Evolutionary conservation across 1,140 invertebrate species (phyloP).

Genomic region (Limonius californicus): DNA sequence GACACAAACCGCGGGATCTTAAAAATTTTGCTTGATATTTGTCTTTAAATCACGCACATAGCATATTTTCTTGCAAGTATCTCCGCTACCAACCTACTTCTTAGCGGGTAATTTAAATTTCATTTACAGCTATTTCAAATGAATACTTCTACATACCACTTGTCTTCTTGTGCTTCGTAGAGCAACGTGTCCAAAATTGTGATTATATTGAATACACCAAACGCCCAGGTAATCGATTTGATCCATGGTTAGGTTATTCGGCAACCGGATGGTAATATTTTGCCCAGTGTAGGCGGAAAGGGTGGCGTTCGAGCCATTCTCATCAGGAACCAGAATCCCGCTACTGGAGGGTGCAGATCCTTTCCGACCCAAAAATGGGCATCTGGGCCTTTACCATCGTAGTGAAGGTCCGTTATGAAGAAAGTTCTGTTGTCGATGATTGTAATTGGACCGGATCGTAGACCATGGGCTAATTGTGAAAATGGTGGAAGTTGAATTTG

Average conservation of each 20-base stretch:
- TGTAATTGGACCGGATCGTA: conserved; percentile 31
- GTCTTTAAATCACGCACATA: too few relatives aligned
- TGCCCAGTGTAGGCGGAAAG: conserved; percentile 68
- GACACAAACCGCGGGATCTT: too few relatives aligned
- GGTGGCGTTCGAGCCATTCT: conserved; percentile 30
- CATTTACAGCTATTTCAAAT: too few relatives aligned
- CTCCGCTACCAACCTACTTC: too few relatives aligned
- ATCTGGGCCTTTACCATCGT: conserved; percentile 23
- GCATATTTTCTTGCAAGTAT: too few relatives aligned
- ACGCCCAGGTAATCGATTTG: conserved; percentile 84
- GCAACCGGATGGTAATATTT: conserved; percentile 79
- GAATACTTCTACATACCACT: too few relatives aligned
- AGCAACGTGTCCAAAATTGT: conserved; percentile 67
- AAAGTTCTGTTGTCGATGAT: conserved; percentile 27
- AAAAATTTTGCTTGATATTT: too few relatives aligned
- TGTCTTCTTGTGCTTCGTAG: background rate
- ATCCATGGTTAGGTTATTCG: conserved; percentile 76
- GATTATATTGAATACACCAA: conserved; percentile 74
- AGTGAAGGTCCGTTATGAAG: conserved; percentile 30
- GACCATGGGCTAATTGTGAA: conserved; percentile 8
- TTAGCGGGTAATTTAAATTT: background rate
- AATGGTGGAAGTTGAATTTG: conserved; percentile 4
- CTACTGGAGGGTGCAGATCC: background rate
- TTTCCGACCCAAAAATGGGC: conserved; percentile 27
- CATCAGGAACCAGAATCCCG: conserved; percentile 31